A percentile compares a stretch with the other conserved stretches of the same genome.
Conservation (phyloP, 2,797 vertebrate species). For the Poliocrania exsul region DNA sequence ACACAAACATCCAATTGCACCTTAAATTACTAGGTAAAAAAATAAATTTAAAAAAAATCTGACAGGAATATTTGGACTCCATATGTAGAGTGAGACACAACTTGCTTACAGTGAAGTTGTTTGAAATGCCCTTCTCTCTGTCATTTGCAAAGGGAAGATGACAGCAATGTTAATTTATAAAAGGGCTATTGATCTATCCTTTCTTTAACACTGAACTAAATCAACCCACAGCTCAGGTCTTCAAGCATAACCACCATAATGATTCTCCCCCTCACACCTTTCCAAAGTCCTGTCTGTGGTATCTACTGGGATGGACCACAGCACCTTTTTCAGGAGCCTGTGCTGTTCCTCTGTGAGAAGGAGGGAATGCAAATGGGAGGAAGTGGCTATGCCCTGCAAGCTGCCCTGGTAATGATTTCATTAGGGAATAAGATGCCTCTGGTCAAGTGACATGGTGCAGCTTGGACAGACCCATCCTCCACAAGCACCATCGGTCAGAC, state of each 20-base stretch:
- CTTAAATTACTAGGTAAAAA: not conserved
- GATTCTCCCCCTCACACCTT: not conserved
- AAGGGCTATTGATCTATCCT: not conserved
- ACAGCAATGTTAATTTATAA: not conserved
- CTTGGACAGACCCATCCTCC: not conserved
- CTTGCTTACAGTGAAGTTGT: not conserved
- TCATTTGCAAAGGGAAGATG: not conserved
- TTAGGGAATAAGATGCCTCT: not conserved
- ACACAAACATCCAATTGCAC: not conserved
- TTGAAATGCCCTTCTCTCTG: not conserved
- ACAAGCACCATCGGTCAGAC: not conserved
- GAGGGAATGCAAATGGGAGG: not conserved
- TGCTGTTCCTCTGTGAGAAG: not conserved
- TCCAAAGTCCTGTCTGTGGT: rapidly evolving
- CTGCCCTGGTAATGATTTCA: not conserved
- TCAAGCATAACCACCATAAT: not conserved
- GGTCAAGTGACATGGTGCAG: not conserved
- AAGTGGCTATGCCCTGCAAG: not conserved
- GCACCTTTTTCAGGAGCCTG: not conserved
- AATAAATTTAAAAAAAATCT: not conserved
- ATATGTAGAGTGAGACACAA: not conserved
- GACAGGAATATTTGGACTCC: not conserved
- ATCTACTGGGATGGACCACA: not conserved
- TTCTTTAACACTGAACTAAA: not conserved
- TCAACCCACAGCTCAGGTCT: not conserved